Percentiles rank a stretch among this genome's conserved stretches.
These are phyloP conservation scores for Lacerta viridis DNA, from an alignment of 2,797 vertebrate species.

Conservation along the genomic window DNA sequence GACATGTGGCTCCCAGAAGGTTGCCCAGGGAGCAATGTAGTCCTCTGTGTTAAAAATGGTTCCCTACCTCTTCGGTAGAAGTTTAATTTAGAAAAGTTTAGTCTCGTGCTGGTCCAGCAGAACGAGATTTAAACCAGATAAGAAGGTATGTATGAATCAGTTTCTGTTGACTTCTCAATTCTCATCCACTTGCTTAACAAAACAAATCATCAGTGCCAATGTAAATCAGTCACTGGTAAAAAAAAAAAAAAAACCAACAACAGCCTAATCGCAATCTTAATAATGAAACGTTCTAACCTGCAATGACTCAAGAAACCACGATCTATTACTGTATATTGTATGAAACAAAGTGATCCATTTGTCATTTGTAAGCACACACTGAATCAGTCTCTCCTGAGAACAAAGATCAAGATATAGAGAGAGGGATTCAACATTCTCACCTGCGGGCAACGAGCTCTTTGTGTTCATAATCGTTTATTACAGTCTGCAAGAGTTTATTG, in stretches of 20 bases:
- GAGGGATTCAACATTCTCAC: background rate
- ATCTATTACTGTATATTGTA: background rate
- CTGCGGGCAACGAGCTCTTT: background rate
- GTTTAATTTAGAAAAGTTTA: background rate
- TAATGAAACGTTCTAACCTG: background rate
- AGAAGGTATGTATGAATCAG: background rate
- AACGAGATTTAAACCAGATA: background rate
- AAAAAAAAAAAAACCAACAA: conserved; percentile 2
- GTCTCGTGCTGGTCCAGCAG: background rate
- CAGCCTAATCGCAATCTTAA: conserved; percentile 18
- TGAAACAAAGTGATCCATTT: background rate
- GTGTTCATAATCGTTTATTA: background rate
- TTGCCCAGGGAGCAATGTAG: too few relatives aligned
- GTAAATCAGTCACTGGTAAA: conserved; percentile 3
- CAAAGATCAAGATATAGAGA: background rate
- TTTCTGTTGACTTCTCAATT: background rate
- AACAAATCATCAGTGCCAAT: conserved; percentile 12
- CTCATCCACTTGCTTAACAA: background rate
- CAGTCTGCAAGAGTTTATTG: background rate
- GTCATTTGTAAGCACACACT: background rate
- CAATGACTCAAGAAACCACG: background rate
- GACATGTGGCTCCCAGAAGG: too few relatives aligned
- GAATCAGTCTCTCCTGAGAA: background rate
- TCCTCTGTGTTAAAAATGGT: too few relatives aligned
- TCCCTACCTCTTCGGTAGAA: background rate